phyloP scores from a whole-genome alignment of 2,113 vertebrate genomes.

The Cariama cristata region DNA sequence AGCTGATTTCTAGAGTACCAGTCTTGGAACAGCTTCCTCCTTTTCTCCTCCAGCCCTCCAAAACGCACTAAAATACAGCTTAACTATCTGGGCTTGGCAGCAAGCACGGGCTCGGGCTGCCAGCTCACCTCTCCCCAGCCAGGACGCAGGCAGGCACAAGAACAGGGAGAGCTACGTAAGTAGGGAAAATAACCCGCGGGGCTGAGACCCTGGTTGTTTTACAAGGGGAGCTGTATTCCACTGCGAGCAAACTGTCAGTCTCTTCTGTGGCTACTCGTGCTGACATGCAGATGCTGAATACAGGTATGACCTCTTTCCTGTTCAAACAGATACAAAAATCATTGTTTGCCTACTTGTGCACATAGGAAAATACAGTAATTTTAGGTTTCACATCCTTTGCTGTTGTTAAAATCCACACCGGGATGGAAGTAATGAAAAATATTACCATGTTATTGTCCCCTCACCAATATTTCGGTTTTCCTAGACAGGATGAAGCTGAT shows the following conservation, averaged over 20 bases:
- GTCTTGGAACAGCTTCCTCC: not conserved
- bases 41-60: not conserved
- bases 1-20: not conserved
- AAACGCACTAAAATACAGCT: not conserved
- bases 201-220: accelerated
- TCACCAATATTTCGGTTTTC: not conserved
- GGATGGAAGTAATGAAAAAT: not conserved
- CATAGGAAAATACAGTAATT: accelerated
- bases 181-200: accelerated
- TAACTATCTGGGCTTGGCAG: not conserved
- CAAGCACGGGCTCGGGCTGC: not conserved
- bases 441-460: not conserved
- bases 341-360: too few species aligned
- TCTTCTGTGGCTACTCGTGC: not conserved
- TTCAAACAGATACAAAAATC: not conserved
- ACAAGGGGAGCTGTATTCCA: not conserved
- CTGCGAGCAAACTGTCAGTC: not conserved
- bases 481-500: not conserved
- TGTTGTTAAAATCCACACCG: not conserved
- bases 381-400: not conserved
- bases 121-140: not conserved
- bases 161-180: not conserved
- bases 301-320: not conserved
- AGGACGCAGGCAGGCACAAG: not conserved
- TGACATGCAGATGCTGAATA: not conserved